Conservation (phyloP, 2,113 vertebrate genomes). For the Tragelaphus buxtoni region DNA sequence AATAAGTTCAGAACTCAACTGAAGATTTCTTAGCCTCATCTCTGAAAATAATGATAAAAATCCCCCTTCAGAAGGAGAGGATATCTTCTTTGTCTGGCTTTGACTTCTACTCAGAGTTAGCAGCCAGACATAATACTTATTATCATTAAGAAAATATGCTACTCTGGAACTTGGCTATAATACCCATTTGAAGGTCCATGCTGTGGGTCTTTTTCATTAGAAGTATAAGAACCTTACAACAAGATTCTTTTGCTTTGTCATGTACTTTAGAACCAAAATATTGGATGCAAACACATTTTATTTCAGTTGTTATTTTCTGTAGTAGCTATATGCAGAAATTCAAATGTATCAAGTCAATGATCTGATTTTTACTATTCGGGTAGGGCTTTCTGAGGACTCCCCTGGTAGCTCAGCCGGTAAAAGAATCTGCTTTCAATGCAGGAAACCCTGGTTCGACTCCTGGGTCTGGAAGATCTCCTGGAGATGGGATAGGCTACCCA, state of each 20-base stretch:
- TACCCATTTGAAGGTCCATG: neutral
- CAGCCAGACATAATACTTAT: neutral
- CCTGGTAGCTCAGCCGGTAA: neutral
- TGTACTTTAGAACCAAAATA: constrained; percentile 13
- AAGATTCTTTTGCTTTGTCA: neutral
- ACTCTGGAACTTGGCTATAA: neutral
- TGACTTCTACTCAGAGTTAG: constrained; percentile 8
- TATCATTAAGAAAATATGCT: constrained; percentile 11
- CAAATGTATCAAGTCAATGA: neutral
- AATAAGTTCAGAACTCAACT: constrained; percentile 61
- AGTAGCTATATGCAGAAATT: neutral
- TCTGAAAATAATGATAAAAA: constrained; percentile 49
- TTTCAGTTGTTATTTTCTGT: neutral
- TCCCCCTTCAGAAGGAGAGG: neutral
- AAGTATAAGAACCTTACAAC: neutral
- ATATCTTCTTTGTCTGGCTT: constrained; percentile 39
- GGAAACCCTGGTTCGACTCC: neutral
- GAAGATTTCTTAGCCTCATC: constrained; percentile 45
- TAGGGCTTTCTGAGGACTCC: neutral
- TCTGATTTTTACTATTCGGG: neutral
- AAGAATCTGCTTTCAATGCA: neutral
- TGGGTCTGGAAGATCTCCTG: neutral
- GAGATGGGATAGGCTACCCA: neutral
- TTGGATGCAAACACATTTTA: neutral
- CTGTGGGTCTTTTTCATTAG: neutral